Conservation (phyloP, 2,888 invertebrate species). For the Phania funesta region DNA sequence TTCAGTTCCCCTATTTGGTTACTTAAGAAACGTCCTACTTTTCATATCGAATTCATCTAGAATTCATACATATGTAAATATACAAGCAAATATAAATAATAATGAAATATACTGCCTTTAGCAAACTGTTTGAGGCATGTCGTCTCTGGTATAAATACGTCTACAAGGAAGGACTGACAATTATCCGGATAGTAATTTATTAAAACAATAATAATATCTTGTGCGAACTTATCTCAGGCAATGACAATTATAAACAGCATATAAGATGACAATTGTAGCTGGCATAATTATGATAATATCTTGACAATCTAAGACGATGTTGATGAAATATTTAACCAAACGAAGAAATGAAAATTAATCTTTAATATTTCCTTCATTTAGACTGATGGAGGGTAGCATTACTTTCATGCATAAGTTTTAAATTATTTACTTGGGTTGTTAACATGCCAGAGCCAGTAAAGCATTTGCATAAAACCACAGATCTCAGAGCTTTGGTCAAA, state of each 20-base stretch:
- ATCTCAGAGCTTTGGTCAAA: not conserved
- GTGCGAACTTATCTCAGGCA: not conserved
- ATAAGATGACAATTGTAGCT: not conserved
- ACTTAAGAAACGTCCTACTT: not conserved
- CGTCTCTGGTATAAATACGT: too few species aligned
- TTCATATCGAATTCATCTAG: too few species aligned
- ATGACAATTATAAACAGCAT: not conserved
- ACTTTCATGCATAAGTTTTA: not conserved
- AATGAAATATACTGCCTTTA: too few species aligned
- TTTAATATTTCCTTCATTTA: not conserved
- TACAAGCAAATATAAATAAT: too few species aligned
- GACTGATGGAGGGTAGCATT: not conserved
- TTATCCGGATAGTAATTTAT: not conserved
- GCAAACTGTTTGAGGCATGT: too few species aligned
- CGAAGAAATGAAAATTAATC: not conserved
- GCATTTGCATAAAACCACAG: not conserved
- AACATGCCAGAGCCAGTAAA: not conserved
- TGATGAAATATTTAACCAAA: not conserved
- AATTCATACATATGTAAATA: too few species aligned
- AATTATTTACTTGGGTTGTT: not conserved
- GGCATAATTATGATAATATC: not conserved
- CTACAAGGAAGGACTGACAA: too few species aligned
- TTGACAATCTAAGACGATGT: not conserved
- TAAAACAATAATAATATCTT: constrained; percentile 32
- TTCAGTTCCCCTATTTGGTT: too few species aligned